phyloP scores from a whole-genome alignment of 2,888 invertebrate species.

The Seira musarum region DNA sequence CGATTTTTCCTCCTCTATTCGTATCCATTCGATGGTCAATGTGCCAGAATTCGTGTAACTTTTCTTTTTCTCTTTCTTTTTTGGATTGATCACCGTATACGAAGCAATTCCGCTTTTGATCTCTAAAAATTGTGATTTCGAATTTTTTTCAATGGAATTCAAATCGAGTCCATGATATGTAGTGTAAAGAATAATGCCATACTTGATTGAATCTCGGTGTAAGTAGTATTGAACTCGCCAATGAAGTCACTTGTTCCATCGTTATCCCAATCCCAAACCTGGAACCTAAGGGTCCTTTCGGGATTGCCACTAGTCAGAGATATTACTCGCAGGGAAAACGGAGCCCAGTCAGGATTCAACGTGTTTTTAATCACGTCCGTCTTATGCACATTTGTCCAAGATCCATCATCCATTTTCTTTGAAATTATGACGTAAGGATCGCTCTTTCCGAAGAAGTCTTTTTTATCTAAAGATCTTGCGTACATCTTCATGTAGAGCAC shows the following conservation, averaged over 20 bases:
- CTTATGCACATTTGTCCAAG: conserved; percentile 73
- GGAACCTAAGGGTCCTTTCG: conserved; percentile 73
- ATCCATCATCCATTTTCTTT: conserved; percentile 73
- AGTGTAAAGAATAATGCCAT: too few species aligned
- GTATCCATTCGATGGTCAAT: conserved; percentile 71
- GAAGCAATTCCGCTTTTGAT: conserved; percentile 68
- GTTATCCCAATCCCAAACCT: conserved; percentile 75
- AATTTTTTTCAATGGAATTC: not conserved
- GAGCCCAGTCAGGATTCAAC: conserved; percentile 75
- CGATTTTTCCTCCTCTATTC: conserved; percentile 68
- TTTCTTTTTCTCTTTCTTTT: conserved; percentile 74
- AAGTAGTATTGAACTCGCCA: conserved; percentile 73
- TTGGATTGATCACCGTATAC: conserved; percentile 73
- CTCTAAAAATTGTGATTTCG: conserved; percentile 27
- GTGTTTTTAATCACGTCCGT: conserved; percentile 75
- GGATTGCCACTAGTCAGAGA: conserved; percentile 74
- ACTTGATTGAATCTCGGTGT: conserved; percentile 72
- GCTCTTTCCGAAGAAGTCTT: conserved; percentile 75
- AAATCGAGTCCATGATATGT: too few species aligned
- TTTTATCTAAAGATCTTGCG: conserved; percentile 73
- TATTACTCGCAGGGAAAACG: conserved; percentile 71
- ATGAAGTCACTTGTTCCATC: conserved; percentile 74
- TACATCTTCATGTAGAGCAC: conserved; percentile 71
- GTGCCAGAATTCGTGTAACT: conserved; percentile 75
- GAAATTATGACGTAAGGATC: conserved; percentile 74